Evolutionary conservation across 1,140 invertebrate genomes (phyloP), one percentile per base, ranked within the genome.

Genomic region (Drosophila micromelanica): DNA sequence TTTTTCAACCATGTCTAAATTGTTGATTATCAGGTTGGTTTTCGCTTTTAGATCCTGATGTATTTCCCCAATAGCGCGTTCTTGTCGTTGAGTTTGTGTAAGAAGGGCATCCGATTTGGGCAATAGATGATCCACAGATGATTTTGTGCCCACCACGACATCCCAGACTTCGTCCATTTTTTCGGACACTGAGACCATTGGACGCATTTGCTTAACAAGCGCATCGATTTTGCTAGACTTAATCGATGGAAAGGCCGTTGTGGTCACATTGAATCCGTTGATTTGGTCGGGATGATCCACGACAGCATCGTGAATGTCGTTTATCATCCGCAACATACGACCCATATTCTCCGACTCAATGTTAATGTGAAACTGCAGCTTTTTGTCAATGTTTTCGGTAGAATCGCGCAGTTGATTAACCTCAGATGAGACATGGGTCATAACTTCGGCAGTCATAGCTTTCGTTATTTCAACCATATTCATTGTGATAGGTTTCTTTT

Each of bases 91-190:
- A 0, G 96, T 97, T 91, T 97, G 96, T 2, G 96, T 96, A 1
- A 98, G 92, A 1, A 97, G 93, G 72, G 96, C 96, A 78, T 97
- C 96, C 0, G 96, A 97, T 92, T 97, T 97, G 1, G 96, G 96
- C 15, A 97, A 94, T 43, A 97, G 93, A 85, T 96, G 94, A 90
- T 97, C 96, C 5, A 97, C 96, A 0, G 96, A 96, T 75, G 95
- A 96, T 90, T 97, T 97, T 1, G 96, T 97, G 2, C 96, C 96
- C 5, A 97, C 96, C 15, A 97, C 96, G 12, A 97, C 96, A 80
- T 96, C 95, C 96, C 96, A 97, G 5, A 97, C 96, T 92, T 97
- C 96, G 76, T 97, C 96, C 96, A 97, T 97, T 92, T 97, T 97
- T 85, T 96, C 96, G 0, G 96, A 96, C 1, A 97, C 96, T n/a